A percentile compares a stretch with the other conserved stretches of the same genome.
Conservation (phyloP, 2,797 vertebrate species). For the Acanthopagrus latus region DNA sequence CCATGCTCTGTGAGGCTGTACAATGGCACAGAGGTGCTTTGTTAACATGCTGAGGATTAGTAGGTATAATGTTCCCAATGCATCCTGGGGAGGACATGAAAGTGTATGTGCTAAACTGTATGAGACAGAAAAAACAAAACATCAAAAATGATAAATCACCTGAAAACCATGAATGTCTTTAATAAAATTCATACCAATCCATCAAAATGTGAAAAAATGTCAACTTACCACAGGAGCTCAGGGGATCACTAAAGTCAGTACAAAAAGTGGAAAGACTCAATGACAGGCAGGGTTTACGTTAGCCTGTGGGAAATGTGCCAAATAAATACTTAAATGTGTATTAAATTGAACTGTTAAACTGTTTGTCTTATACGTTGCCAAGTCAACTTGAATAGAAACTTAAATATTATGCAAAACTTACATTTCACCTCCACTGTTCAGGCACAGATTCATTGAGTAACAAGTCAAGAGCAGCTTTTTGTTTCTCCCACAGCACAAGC, state of each 20-base stretch:
- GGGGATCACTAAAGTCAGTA: not conserved
- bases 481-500: too few relatives aligned
- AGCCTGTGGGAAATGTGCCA: too few relatives aligned
- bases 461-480: too few relatives aligned
- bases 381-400: too few relatives aligned
- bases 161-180: not conserved
- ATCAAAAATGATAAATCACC: not conserved
- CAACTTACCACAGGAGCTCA: not conserved
- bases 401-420: too few relatives aligned
- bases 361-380: too few relatives aligned
- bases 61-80: not conserved
- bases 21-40: not conserved
- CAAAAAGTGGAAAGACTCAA: not conserved
- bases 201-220: not conserved
- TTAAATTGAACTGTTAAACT: too few relatives aligned
- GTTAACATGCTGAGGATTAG: not conserved
- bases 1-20: not conserved
- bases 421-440: too few relatives aligned
- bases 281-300: not conserved
- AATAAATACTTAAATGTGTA: too few relatives aligned
- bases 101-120: not conserved
- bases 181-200: not conserved
- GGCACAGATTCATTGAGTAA: too few relatives aligned
- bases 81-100: not conserved
- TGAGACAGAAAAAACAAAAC: not conserved